A percentile compares a stretch with the other conserved stretches of the same genome.
Evolutionary conservation across 2,797 vertebrate genomes (phyloP).

Genomic region (Otolemur crassicaudatus): DNA sequence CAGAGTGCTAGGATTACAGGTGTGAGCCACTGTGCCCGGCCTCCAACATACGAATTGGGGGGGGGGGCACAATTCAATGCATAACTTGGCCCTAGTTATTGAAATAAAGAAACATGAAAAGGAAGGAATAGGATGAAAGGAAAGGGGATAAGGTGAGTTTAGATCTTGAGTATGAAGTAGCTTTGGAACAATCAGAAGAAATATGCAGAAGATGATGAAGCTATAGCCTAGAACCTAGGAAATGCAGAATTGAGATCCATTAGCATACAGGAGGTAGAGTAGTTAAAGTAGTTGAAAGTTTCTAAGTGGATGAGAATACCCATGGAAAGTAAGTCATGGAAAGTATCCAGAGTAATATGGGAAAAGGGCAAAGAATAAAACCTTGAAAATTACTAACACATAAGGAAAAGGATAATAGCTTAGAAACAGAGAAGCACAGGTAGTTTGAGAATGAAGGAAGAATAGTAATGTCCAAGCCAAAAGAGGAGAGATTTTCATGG

Average conservation of each 20-base stretch:
- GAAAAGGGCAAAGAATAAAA: constrained; percentile 44
- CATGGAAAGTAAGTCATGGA: not conserved
- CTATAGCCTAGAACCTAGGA: not conserved
- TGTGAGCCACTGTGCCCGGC: too few relatives aligned
- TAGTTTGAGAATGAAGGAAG: constrained; percentile 39
- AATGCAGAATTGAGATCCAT: constrained; percentile 6
- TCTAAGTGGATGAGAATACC: not conserved
- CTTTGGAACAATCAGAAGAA: constrained; percentile 26
- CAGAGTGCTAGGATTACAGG: too few relatives aligned
- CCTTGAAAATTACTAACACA: not conserved
- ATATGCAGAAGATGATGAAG: constrained; percentile 31
- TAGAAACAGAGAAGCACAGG: not conserved
- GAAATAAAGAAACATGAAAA: constrained; percentile 41
- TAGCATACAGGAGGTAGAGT: not conserved
- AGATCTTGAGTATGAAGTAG: not conserved
- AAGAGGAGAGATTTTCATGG: not conserved
- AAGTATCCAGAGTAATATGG: not conserved
- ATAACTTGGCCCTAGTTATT: not conserved
- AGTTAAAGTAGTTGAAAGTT: not conserved
- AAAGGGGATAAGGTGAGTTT: not conserved
- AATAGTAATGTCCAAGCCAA: not conserved
- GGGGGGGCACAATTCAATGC: not conserved
- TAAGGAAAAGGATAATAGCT: constrained; percentile 7
- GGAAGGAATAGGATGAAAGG: not conserved
- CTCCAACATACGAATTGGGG: not conserved